Evolutionary conservation across 2,797 vertebrate species (phyloP).

Genomic region (Anabacerthia variegaticeps): DNA sequence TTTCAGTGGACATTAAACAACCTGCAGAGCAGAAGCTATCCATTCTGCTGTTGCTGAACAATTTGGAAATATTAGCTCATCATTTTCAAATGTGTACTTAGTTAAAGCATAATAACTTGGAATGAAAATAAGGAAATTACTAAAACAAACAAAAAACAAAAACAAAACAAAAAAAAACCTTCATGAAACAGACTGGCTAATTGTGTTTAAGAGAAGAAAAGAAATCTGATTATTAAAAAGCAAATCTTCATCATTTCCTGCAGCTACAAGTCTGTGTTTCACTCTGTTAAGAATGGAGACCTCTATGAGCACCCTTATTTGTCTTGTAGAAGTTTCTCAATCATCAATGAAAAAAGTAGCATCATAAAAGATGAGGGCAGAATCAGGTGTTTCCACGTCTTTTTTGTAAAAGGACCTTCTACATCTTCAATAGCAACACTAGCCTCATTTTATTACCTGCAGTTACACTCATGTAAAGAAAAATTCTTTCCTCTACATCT

Average conservation of each 20-base stretch:
- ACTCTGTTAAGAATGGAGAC: neutral
- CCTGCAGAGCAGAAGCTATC: neutral
- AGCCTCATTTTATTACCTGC: neutral
- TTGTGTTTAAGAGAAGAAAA: neutral
- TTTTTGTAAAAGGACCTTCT: neutral
- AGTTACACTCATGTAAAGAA: neutral
- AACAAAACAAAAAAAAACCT: neutral
- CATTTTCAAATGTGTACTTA: neutral
- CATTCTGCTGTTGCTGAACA: neutral
- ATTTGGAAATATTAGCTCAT: neutral
- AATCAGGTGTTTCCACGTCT: neutral
- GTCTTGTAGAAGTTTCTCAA: neutral
- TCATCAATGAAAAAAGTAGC: neutral
- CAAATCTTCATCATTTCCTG: neutral
- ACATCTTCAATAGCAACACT: neutral
- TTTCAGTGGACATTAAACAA: neutral
- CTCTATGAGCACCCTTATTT: neutral
- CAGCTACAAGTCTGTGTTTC: neutral
- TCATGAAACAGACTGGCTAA: neutral
- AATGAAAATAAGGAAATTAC: neutral
- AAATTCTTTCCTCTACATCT: neutral
- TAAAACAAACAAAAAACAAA: no score
- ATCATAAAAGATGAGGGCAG: neutral
- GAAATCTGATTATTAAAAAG: neutral
- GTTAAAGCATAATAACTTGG: neutral